A percentile compares a stretch with the other conserved stretches of the same genome.
phyloP scores from a whole-genome alignment of 2,797 vertebrate genomes.

The Nothura maculosa region DNA sequence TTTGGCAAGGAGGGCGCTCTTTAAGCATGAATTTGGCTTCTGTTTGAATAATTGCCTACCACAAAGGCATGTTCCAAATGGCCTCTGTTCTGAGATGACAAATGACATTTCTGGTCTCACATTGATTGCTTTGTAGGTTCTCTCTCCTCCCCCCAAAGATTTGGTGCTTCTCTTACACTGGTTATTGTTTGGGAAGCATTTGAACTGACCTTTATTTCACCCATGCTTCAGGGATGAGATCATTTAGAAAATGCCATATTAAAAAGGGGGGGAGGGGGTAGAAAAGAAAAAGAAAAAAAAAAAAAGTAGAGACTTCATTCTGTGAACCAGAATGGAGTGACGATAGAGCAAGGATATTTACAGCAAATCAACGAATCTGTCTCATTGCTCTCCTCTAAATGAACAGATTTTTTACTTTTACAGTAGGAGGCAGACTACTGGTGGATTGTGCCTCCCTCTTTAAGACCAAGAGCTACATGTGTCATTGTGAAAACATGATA shows the following conservation, averaged over 20 bases:
- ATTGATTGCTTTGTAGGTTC: background rate
- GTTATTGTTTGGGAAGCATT: constrained; percentile 38
- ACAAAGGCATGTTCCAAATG: background rate
- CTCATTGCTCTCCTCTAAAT: constrained; percentile 44
- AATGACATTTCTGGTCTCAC: constrained; percentile 14
- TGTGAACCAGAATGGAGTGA: constrained; percentile 30
- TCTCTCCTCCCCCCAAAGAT: background rate
- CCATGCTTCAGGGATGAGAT: constrained; percentile 47
- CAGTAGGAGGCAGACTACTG: constrained; percentile 27
- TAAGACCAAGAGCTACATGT: constrained; percentile 48
- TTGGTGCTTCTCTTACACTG: constrained; percentile 29
- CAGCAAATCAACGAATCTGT: constrained; percentile 49
- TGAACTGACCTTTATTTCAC: constrained; percentile 54
- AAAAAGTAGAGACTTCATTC: background rate
- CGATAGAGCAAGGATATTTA: background rate
- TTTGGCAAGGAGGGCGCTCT: background rate
- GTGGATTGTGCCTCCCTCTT: constrained; percentile 30
- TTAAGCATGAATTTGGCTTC: background rate
- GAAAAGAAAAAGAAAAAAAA: background rate
- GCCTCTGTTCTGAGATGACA: background rate
- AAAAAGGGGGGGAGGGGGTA: background rate
- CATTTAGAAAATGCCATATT: constrained; percentile 37
- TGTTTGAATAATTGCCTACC: background rate
- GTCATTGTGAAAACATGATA: constrained; percentile 60
- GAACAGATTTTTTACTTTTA: constrained; percentile 50